Evolutionary conservation across 2,888 invertebrate genomes (phyloP).

Genomic region (Stramonita haemastoma): DNA sequence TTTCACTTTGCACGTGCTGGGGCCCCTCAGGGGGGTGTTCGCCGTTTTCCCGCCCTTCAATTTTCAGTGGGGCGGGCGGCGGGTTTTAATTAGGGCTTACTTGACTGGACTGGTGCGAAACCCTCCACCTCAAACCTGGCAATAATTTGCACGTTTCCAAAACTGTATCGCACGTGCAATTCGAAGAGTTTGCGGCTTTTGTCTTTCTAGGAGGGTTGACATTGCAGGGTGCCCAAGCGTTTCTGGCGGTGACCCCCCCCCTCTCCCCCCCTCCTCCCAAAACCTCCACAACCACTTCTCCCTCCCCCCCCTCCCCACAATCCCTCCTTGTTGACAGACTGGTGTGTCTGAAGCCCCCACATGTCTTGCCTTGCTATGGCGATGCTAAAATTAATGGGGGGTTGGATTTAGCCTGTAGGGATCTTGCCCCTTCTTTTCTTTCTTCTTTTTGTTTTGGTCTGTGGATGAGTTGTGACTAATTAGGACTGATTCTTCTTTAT

Average conservation of each 20-base stretch:
- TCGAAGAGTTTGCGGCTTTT: slow-evolving; percentile 30
- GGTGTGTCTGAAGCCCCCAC: background rate
- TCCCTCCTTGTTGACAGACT: background rate
- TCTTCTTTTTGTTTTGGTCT: background rate
- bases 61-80: slow-evolving; percentile 39
- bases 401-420: no score
- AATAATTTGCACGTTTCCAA: slow-evolving; percentile 45
- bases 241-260: background rate
- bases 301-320: background rate
- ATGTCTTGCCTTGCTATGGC: background rate
- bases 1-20: slow-evolving; percentile 49
- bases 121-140: slow-evolving; percentile 18
- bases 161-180: slow-evolving; percentile 42
- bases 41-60: slow-evolving; percentile 41
- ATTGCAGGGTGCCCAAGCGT: background rate
- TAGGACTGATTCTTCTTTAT: background rate
- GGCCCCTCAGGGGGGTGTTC: slow-evolving; percentile 40
- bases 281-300: background rate
- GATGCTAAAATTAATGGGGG: no score
- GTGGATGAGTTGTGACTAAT: background rate
- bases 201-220: slow-evolving; percentile 14
- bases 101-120: slow-evolving; percentile 38
- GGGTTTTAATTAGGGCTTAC: slow-evolving; percentile 44
- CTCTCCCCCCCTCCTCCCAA: background rate
- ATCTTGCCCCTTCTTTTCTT: no score